Conservation (phyloP, 2,113 vertebrate genomes). For the Gambusia affinis region DNA sequence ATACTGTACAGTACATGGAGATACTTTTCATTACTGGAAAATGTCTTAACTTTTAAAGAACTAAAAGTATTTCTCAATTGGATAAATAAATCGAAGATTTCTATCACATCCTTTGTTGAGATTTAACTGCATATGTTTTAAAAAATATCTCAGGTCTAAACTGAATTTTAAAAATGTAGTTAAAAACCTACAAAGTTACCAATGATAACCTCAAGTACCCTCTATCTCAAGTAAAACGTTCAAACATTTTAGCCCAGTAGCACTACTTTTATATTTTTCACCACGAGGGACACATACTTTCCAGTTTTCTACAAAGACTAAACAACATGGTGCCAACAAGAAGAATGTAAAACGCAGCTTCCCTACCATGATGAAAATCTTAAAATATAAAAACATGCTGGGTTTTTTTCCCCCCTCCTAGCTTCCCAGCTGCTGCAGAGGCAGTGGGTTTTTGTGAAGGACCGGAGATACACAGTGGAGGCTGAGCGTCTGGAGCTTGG, state of each 20-base stretch:
- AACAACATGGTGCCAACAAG: conserved; percentile 33
- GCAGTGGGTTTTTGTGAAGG: conserved; percentile 27
- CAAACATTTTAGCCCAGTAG: conserved; percentile 37
- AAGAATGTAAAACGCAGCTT: conserved; percentile 44
- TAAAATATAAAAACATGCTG: conserved; percentile 58
- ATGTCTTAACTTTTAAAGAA: background rate
- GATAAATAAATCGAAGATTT: background rate
- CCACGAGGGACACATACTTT: conserved; percentile 64
- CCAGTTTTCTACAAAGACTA: conserved; percentile 74
- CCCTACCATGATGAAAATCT: conserved; percentile 69
- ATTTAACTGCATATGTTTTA: too few species aligned
- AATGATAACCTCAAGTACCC: conserved; percentile 3
- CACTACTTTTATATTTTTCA: conserved; percentile 33
- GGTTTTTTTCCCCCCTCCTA: conserved; percentile 58
- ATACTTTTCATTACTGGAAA: too few species aligned
- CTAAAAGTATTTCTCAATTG: background rate
- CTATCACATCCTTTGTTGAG: too few species aligned
- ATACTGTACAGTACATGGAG: too few species aligned
- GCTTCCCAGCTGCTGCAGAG: conserved; percentile 62
- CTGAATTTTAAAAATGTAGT: background rate
- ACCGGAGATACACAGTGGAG: conserved; percentile 20
- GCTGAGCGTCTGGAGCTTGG: conserved; percentile 55
- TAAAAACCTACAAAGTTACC: background rate
- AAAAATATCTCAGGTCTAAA: background rate
- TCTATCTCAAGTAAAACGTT: conserved; percentile 12